Evolutionary conservation across 2,113 vertebrate genomes (phyloP), one percentile per base, ranked within the genome.

Genomic region (Sturnus vulgaris): DNA sequence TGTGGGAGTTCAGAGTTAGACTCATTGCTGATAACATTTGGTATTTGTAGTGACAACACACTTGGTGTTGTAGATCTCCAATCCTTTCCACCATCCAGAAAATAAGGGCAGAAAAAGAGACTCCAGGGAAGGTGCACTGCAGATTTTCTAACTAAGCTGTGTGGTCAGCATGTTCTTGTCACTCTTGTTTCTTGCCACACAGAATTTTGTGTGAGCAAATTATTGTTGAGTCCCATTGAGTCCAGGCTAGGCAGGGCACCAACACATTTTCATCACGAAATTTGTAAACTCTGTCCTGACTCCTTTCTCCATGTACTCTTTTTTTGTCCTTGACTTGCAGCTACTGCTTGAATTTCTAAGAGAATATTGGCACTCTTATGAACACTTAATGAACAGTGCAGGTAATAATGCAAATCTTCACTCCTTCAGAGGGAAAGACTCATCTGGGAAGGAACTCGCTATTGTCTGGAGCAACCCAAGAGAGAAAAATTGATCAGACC

Each of bases 291-390:
- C 12, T n/a, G 14, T 20, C 10, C 7, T 6, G 4, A 5, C 10
- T 69, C 11, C 33, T 79, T 66, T 82, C 12, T 19, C 11, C 68
- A 4, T 28, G 19, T 20, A 12, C 5, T 31, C 9, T 50, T 78
- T 50, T 78, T 75, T 63, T 56, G 15, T 35, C 12, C 12, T 17
- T 69, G 15, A 65, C 9, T 68, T 39, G 5, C 14, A 76, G 28
- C 28, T 52, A 15, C 11, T 42, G 11, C 10, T n/a, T 42, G 49
- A 12, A 4, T 15, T 82, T 82, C 75, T 22, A 60, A 37, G 21
- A 42, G 21, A 57, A 47, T 42, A 25, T 15, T 15, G 6, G 0
- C 10, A 56, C 0, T 47, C 8, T 22, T 55, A 15, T 1, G 56
- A 20, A 27, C 15, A 47, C 19, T 40, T 37, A 12, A 4, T 42